phyloP scores from a whole-genome alignment of 2,113 vertebrate species.

The Hypomesus transpacificus region DNA sequence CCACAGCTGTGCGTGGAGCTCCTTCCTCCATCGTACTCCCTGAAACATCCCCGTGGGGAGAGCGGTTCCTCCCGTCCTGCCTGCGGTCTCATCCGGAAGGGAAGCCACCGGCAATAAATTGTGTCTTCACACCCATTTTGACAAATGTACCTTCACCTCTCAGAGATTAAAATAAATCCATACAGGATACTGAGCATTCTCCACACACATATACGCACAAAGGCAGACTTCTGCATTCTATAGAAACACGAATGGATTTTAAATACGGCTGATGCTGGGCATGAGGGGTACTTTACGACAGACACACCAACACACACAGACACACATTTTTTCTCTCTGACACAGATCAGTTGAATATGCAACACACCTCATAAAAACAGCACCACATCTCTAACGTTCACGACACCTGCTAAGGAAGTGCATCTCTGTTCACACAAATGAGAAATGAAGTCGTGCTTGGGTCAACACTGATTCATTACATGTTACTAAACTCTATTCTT shows the following conservation, averaged over 20 bases:
- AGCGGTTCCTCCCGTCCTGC: constrained; percentile 70
- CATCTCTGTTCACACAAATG: constrained; percentile 44
- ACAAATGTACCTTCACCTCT: constrained; percentile 71
- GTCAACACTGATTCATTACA: constrained; percentile 35
- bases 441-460: constrained; percentile 30
- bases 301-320: constrained; percentile 7
- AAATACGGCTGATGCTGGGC: no score
- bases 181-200: constrained; percentile 71
- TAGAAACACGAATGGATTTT: background rate
- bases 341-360: constrained; percentile 46
- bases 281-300: constrained; percentile 1
- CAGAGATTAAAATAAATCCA: constrained; percentile 69
- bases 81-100: constrained; percentile 74
- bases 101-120: constrained; percentile 82
- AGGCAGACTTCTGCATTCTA: constrained; percentile 14
- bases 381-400: constrained; percentile 36
- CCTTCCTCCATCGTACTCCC: constrained; percentile 72
- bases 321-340: constrained; percentile 2
- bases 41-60: constrained; percentile 69
- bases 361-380: constrained; percentile 23
- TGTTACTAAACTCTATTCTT: constrained; percentile 48
- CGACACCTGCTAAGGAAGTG: constrained; percentile 54
- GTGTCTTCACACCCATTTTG: constrained; percentile 79
- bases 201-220: constrained; percentile 27
- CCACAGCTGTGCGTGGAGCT: constrained; percentile 62